Percentiles rank a stretch among this genome's conserved stretches.
Conservation (phyloP, 2,888 invertebrate genomes). For the Eugnorisma glareosa region DNA sequence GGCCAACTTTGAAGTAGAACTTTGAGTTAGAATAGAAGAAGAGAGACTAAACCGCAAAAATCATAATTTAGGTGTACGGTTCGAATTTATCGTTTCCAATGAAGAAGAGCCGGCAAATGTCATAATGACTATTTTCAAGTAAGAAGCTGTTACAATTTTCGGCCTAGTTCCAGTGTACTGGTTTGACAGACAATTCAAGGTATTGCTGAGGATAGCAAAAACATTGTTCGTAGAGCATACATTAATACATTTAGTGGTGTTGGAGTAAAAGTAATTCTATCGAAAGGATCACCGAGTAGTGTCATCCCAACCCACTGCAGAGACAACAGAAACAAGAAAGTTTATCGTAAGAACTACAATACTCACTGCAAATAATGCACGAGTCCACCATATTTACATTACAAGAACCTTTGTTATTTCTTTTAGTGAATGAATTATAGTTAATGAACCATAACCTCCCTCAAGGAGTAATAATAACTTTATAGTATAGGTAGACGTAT, state of each 20-base stretch:
- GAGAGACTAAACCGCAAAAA: neutral
- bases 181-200: too few species aligned
- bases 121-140: neutral
- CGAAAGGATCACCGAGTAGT: neutral
- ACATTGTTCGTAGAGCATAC: neutral
- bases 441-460: slow-evolving; percentile 53
- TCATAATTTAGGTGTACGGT: neutral
- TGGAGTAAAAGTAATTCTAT: neutral
- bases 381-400: slow-evolving; percentile 16
- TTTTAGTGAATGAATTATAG: slow-evolving; percentile 30
- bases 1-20: neutral
- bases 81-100: neutral
- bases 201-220: neutral
- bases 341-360: neutral
- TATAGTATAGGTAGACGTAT: slow-evolving; percentile 1
- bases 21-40: too few species aligned
- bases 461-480: slow-evolving; percentile 30
- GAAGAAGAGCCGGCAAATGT: neutral
- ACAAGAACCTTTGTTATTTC: slow-evolving; percentile 23
- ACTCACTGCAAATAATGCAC: neutral
- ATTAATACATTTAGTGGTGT: neutral
- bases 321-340: slow-evolving; percentile 7
- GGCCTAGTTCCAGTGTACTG: neutral
- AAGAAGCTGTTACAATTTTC: neutral
- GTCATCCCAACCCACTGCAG: neutral